These are phyloP conservation scores for Notothenia coriiceps DNA, from an alignment of 2,113 vertebrate species.

Conservation along the genomic window DNA sequence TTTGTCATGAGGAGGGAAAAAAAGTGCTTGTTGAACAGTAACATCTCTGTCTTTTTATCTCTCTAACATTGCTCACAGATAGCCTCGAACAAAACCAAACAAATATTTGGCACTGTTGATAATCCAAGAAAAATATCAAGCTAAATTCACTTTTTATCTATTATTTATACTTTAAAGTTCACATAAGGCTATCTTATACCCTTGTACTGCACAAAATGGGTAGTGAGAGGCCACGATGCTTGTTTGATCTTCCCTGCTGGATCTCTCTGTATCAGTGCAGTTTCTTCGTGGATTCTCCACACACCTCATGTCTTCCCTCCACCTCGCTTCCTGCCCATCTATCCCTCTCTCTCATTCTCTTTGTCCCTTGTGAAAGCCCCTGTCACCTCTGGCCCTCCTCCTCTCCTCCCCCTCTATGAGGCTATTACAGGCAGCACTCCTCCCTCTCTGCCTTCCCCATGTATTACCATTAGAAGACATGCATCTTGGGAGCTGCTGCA, in stretches of 20 bases:
- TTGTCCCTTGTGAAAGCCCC: conserved; percentile 82
- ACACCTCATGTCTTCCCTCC: conserved; percentile 63
- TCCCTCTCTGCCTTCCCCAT: conserved; percentile 87
- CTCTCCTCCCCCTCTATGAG: conserved; percentile 86
- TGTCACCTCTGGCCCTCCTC: conserved; percentile 83
- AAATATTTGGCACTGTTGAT: conserved; percentile 52
- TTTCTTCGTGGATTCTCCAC: conserved; percentile 55
- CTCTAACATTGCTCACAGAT: neutral
- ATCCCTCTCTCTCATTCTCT: conserved; percentile 67
- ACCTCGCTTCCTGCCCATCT: conserved; percentile 59
- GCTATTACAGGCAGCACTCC: conserved; percentile 90
- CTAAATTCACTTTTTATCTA: conserved; percentile 67
- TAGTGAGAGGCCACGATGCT: conserved; percentile 49
- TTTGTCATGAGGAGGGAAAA: conserved; percentile 41
- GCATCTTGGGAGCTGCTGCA: conserved; percentile 91
- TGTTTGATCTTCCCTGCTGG: conserved; percentile 70
- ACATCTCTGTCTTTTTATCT: neutral
- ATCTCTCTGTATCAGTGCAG: conserved; percentile 52
- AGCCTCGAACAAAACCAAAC: conserved; percentile 13
- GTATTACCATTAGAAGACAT: conserved; percentile 96
- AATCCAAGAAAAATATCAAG: conserved; percentile 29
- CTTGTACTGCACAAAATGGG: conserved; percentile 55
- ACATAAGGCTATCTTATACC: conserved; percentile 47
- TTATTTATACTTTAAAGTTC: conserved; percentile 69
- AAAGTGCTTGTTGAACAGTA: conserved; percentile 19